Evolutionary conservation across 1,140 invertebrate species (phyloP), one percentile per base, ranked within the genome.

Genomic region (Halotydeus destructor): DNA sequence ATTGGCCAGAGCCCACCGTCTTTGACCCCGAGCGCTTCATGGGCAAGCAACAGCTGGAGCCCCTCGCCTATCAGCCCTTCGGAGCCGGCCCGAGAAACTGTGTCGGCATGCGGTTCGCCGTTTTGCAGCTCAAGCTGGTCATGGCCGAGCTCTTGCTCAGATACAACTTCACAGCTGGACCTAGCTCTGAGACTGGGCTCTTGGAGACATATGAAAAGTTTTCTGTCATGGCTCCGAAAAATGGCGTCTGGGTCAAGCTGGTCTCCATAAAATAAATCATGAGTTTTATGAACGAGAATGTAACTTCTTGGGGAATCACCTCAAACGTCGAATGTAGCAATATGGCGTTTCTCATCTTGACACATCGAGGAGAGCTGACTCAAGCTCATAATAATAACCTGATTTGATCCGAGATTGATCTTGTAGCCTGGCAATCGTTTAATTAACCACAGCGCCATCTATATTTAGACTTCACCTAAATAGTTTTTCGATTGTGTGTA

Each of bases 21-120:
- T 66, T 66, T 46, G 47, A 55, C 39, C 64, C 64, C 1, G 60
- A 63, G 26, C 50, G 59, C 48, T 60, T 50, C 32, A n/a, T n/a
- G n/a, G n/a, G n/a, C n/a, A n/a, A n/a, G n/a, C n/a, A n/a, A n/a
- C n/a, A 35, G 8, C 9, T 30, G 9, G 16, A 45, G 19, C 25
- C 46, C 3, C 12, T 32, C 21, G 21, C 46, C 8, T 47, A 21
- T 22, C 36, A 30, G 26, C 48, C 47, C 11, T 47, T 47, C 25
- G 46, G 46, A n/a, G n/a, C n/a, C n/a, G 42, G 42, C 2, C 42
- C 42, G 2, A 25, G 42, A 3, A 40, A 40, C 30, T 44, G 42
- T 19, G 45, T 60, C 33, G 60, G 58, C 5, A 60, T 60, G 57
- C 48, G 57, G 36, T 51, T 50, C 26, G 47, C 47, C 11, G 24